phyloP scores from a whole-genome alignment of 2,113 vertebrate genomes.

The Peromyscus californicus region DNA sequence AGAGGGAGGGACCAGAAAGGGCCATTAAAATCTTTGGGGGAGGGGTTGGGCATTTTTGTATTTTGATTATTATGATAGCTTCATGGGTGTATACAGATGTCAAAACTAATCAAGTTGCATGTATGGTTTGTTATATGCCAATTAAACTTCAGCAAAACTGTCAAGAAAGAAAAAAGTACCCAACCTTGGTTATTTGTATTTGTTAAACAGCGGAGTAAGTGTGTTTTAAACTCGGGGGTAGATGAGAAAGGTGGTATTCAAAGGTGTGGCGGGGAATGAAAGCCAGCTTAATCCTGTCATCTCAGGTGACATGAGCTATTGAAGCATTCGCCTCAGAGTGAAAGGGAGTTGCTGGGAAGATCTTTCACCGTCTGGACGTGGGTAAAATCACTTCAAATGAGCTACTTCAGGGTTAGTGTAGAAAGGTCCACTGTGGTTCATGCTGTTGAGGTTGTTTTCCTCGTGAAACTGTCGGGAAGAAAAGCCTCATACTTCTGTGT shows the following conservation, averaged over 20 bases:
- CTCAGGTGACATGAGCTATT: neutral
- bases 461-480: neutral
- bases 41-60: neutral
- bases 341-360: neutral
- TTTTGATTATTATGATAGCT: neutral
- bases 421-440: neutral
- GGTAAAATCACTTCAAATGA: neutral
- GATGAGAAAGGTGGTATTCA: neutral
- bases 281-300: neutral
- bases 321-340: neutral
- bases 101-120: neutral
- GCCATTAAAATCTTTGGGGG: neutral
- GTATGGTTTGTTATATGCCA: neutral
- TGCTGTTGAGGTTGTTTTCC: neutral
- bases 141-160: neutral
- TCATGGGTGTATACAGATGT: neutral
- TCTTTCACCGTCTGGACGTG: neutral
- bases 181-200: neutral
- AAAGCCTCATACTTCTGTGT: neutral
- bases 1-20: neutral
- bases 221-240: neutral
- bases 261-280: neutral
- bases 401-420: neutral
- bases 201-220: neutral
- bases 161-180: neutral